Evolutionary conservation across 2,888 invertebrate species (phyloP).

Genomic region (Drosophila emarginata): DNA sequence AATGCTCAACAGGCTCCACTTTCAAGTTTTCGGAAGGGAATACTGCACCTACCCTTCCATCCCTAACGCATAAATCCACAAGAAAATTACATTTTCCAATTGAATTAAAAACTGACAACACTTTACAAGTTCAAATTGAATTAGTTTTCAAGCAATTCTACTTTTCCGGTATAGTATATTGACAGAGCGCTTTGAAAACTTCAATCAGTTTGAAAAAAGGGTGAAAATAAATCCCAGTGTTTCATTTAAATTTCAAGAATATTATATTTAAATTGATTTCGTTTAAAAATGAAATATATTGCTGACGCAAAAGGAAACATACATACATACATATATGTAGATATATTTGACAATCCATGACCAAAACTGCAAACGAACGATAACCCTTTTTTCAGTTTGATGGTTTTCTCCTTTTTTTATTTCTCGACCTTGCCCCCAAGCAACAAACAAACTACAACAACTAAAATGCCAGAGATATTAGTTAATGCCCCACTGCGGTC

Average conservation of each 20-base stretch:
- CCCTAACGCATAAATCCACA: neutral
- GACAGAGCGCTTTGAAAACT: neutral
- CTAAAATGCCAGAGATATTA: constrained; percentile 43
- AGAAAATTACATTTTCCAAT: constrained; percentile 14
- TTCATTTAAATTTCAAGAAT: neutral
- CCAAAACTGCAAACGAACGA: constrained; percentile 8
- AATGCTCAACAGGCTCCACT: constrained; percentile 4
- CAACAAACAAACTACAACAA: constrained; percentile 12
- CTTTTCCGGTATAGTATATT: neutral
- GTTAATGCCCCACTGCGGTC: constrained; percentile 43
- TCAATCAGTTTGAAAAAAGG: neutral
- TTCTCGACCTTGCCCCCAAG: constrained; percentile 19
- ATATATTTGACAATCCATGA: constrained; percentile 21
- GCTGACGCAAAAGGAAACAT: constrained; percentile 21
- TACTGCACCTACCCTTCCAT: neutral
- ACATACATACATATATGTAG: constrained; percentile 4
- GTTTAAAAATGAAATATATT: constrained; percentile 15
- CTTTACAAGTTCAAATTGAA: constrained; percentile 20
- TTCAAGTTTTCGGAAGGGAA: neutral
- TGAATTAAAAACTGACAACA: constrained; percentile 36
- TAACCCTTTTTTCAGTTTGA: constrained; percentile 31
- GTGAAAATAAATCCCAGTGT: constrained; percentile 18
- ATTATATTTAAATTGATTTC: constrained; percentile 13
- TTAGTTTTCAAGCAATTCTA: constrained; percentile 4
- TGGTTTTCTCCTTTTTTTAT: constrained; percentile 21